These are phyloP conservation scores for Diaprepes abbreviatus DNA, from an alignment of 2,888 invertebrate species.

Conservation along the genomic window DNA sequence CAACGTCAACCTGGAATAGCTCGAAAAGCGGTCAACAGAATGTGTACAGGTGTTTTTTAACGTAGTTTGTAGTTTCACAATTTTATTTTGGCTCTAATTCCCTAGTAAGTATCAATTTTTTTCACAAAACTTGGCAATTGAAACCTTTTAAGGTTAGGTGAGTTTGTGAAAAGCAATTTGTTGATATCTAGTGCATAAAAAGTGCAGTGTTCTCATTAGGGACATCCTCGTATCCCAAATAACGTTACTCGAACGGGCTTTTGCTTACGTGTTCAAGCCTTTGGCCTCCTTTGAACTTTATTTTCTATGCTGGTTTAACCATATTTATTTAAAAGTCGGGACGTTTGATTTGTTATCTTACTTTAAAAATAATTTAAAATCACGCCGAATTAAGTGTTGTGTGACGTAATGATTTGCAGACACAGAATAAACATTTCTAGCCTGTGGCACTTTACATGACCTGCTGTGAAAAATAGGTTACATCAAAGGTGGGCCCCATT, in stretches of 20 bases:
- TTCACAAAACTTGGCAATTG: slow-evolving; percentile 52
- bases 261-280: slow-evolving; percentile 57
- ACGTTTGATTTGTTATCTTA: slow-evolving; percentile 6
- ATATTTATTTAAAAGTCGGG: slow-evolving; percentile 10
- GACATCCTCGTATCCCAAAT: slow-evolving; percentile 62
- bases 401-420: slow-evolving; percentile 61
- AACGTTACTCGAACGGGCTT: slow-evolving; percentile 60
- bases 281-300: slow-evolving; percentile 36
- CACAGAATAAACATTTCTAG: slow-evolving; percentile 45
- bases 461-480: slow-evolving; percentile 50
- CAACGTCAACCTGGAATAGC: slow-evolving; percentile 65
- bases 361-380: slow-evolving; percentile 27
- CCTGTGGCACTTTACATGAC: slow-evolving; percentile 46
- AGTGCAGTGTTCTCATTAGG: slow-evolving; percentile 64
- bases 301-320: neutral
- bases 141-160: slow-evolving; percentile 44
- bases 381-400: slow-evolving; percentile 45
- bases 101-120: slow-evolving; percentile 52
- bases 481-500: slow-evolving; percentile 51
- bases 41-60: slow-evolving; percentile 68
- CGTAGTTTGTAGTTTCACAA: slow-evolving; percentile 62
- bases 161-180: slow-evolving; percentile 55
- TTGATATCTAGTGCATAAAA: slow-evolving; percentile 66
- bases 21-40: slow-evolving; percentile 68
- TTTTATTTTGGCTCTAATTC: slow-evolving; percentile 39